Conservation (phyloP, 2,888 invertebrate species). For the Drosophila cognata region DNA sequence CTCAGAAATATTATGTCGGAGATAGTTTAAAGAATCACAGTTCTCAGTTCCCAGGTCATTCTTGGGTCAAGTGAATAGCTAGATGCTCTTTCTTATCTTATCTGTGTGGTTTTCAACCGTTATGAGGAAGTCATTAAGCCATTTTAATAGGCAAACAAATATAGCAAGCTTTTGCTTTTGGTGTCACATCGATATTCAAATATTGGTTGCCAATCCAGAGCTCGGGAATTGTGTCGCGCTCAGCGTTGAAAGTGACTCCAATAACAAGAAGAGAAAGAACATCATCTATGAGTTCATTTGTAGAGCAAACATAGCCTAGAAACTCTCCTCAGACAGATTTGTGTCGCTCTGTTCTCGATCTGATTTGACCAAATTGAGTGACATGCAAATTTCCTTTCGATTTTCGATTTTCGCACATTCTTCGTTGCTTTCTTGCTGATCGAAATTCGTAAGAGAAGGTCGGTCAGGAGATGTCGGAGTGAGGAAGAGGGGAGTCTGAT, state of each 20-base stretch:
- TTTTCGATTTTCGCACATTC: slow-evolving; percentile 65
- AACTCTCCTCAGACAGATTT: slow-evolving; percentile 50
- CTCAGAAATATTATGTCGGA: slow-evolving; percentile 33
- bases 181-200: slow-evolving; percentile 69
- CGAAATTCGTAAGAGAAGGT: slow-evolving; percentile 53
- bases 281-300: slow-evolving; percentile 52
- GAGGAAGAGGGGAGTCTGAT: slow-evolving; percentile 5
- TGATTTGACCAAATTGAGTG: slow-evolving; percentile 67
- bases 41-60: slow-evolving; percentile 29
- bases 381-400: slow-evolving; percentile 79
- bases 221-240: slow-evolving; percentile 62
- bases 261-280: slow-evolving; percentile 14
- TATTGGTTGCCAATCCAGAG: slow-evolving; percentile 61
- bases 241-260: slow-evolving; percentile 43
- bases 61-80: slow-evolving; percentile 43
- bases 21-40: slow-evolving; percentile 21
- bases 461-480: slow-evolving; percentile 23
- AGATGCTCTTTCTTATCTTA: slow-evolving; percentile 63
- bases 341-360: slow-evolving; percentile 53
- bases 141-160: slow-evolving; percentile 38
- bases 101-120: slow-evolving; percentile 30
- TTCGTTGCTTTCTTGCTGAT: slow-evolving; percentile 52
- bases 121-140: slow-evolving; percentile 60
- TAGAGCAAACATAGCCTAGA: slow-evolving; percentile 64
- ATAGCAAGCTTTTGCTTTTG: slow-evolving; percentile 25